Conservation (phyloP, 2,113 vertebrate genomes). For the Trochalopteron elliotii region DNA sequence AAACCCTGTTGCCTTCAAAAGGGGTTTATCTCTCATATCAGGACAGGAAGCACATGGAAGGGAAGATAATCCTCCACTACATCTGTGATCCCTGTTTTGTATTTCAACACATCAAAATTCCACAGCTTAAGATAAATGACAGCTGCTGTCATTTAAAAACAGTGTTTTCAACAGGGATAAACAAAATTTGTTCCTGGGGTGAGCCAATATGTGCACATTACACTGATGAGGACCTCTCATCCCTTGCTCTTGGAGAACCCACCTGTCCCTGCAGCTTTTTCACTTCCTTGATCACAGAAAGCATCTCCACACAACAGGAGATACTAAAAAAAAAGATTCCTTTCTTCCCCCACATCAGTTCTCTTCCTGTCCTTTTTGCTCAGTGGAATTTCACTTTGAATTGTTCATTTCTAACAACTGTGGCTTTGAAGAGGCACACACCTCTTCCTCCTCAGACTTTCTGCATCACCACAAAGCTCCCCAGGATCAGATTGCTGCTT, state of each 20-base stretch:
- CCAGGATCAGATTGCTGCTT: neutral
- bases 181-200: neutral
- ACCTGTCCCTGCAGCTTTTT: neutral
- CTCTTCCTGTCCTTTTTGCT: neutral
- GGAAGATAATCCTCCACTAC: neutral
- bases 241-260: neutral
- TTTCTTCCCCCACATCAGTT: neutral
- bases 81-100: neutral
- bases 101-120: neutral
- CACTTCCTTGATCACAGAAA: neutral
- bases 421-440: neutral
- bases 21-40: neutral
- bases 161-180: neutral
- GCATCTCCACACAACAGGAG: neutral
- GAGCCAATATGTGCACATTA: rapidly evolving
- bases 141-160: neutral
- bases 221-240: neutral
- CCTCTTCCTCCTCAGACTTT: neutral
- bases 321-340: neutral
- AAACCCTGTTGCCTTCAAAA: neutral
- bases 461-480: neutral
- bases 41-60: neutral
- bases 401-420: neutral
- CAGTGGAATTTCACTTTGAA: neutral
- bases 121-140: neutral